Conservation (phyloP, 1,140 invertebrate genomes). For the Cepaea nemoralis region DNA sequence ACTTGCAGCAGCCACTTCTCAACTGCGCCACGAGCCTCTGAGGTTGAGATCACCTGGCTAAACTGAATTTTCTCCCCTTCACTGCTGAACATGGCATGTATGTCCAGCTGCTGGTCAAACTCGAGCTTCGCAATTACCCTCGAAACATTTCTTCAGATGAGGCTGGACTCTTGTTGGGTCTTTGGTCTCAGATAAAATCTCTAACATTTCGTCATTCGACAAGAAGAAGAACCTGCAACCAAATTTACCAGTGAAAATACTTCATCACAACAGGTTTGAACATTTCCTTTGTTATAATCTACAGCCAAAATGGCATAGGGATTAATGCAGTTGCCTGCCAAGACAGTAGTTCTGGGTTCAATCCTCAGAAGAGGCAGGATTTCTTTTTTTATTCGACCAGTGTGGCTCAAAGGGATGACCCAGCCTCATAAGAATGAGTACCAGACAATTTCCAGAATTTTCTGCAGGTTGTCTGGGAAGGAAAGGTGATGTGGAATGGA, state of each 20-base stretch:
- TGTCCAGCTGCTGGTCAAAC: conserved; percentile 70
- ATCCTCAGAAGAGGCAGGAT: no score
- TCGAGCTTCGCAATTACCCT: conserved; percentile 72
- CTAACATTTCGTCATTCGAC: conserved; percentile 74
- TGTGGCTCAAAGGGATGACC: no score
- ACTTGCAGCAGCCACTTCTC: conserved; percentile 73
- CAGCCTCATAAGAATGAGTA: no score
- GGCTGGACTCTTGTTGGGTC: conserved; percentile 72
- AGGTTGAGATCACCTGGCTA: conserved; percentile 64
- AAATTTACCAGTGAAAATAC: background rate
- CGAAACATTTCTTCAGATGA: conserved; percentile 73
- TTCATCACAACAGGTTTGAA: no score
- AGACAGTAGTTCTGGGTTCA: no score
- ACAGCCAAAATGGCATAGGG: no score
- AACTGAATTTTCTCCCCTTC: conserved; percentile 70
- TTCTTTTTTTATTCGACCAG: no score
- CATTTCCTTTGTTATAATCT: no score
- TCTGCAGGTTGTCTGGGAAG: no score
- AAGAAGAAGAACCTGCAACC: conserved; percentile 71
- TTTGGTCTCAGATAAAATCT: conserved; percentile 73
- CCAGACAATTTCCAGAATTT: no score
- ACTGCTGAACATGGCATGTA: conserved; percentile 71
- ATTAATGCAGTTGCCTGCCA: no score
- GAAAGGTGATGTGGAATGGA: no score
- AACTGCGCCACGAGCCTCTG: conserved; percentile 71